Evolutionary conservation across 1,140 invertebrate species (phyloP).

Genomic region (Melanaphis sacchari): DNA sequence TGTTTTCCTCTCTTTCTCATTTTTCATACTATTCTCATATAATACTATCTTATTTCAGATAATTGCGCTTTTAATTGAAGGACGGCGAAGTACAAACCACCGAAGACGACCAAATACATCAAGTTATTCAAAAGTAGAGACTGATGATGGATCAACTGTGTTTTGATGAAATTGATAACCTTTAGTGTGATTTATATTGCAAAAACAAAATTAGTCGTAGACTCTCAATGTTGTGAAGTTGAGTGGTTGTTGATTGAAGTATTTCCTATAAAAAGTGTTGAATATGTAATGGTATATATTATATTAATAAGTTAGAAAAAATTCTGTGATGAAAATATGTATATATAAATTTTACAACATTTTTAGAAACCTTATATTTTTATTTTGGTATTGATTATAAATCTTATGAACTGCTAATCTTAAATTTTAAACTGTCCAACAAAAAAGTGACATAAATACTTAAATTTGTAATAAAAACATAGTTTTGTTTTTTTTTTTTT

Average conservation of each 20-base stretch:
- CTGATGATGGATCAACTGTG: constrained; percentile 40
- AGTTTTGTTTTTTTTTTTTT: constrained; percentile 27
- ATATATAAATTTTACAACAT: neutral
- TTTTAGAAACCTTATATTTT: neutral
- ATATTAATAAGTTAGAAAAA: neutral
- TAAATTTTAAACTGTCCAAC: neutral
- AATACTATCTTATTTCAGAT: constrained; percentile 37
- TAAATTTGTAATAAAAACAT: neutral
- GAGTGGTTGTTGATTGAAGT: neutral
- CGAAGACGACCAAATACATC: constrained; percentile 43
- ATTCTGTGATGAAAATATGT: constrained; percentile 34
- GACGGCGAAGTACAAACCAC: constrained; percentile 35
- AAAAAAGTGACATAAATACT: neutral
- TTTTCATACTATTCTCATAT: neutral
- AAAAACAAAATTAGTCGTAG: neutral
- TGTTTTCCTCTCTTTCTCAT: neutral
- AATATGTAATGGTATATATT: neutral
- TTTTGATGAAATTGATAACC: constrained; percentile 22
- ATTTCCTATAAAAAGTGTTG: neutral
- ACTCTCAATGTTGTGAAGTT: constrained; percentile 1
- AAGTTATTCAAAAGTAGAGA: constrained; percentile 55
- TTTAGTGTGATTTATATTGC: neutral
- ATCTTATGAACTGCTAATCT: neutral
- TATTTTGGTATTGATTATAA: constrained; percentile 17
- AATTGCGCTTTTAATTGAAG: constrained; percentile 57